Evolutionary conservation across 2,888 invertebrate genomes (phyloP).

Genomic region (Dicyrtoma fusca): DNA sequence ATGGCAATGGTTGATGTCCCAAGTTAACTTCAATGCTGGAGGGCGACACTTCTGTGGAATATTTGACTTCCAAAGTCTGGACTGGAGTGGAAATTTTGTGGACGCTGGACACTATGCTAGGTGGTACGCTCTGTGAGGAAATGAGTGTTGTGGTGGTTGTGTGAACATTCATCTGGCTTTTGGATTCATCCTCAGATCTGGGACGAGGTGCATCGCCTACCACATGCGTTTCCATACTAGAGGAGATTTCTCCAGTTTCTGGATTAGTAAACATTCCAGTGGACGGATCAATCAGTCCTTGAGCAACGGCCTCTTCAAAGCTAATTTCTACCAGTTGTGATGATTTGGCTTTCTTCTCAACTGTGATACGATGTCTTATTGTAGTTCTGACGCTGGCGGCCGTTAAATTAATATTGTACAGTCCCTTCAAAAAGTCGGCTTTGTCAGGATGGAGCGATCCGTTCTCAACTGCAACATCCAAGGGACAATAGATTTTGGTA

Average conservation of each 20-base stretch:
- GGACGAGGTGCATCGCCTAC: conserved; percentile 58
- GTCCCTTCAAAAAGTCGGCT: conserved; percentile 79
- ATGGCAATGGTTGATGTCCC: too few relatives aligned
- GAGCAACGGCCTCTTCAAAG: conserved; percentile 75
- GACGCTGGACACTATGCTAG: neutral
- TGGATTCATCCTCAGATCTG: conserved; percentile 2
- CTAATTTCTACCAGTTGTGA: conserved; percentile 61
- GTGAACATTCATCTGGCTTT: neutral
- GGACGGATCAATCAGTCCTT: conserved; percentile 78
- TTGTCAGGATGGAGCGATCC: conserved; percentile 85
- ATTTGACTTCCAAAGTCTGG: conserved; percentile 12
- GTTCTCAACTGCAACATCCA: conserved; percentile 82
- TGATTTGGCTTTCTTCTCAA: conserved; percentile 66
- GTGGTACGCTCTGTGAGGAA: too few relatives aligned
- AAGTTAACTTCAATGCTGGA: neutral
- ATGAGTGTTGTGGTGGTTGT: too few relatives aligned
- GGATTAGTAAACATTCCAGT: conserved; percentile 70
- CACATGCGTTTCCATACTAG: conserved; percentile 62
- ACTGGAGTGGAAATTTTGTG: conserved; percentile 16
- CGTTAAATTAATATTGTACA: conserved; percentile 84
- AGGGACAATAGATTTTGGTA: conserved; percentile 73
- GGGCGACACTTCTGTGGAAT: conserved; percentile 13
- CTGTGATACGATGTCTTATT: conserved; percentile 78
- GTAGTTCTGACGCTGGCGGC: conserved; percentile 84
- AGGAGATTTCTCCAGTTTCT: conserved; percentile 59